phyloP scores from a whole-genome alignment of 2,113 vertebrate species.

The Periophthalmus modestus region DNA sequence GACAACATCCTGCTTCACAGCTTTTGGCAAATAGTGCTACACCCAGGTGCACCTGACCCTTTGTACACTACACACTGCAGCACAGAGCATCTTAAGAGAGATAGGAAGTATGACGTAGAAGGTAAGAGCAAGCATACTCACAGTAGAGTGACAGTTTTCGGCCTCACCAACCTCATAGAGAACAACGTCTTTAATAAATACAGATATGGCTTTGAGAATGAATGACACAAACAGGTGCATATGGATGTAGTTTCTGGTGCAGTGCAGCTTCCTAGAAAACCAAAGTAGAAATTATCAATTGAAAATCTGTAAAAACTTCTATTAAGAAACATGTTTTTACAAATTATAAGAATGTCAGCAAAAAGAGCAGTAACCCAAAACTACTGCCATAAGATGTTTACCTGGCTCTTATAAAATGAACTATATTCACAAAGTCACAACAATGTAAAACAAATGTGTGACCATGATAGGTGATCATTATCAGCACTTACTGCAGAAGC shows the following conservation, averaged over 20 bases:
- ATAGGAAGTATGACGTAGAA: constrained; percentile 15
- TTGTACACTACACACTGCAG: constrained; percentile 29
- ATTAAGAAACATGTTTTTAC: no score
- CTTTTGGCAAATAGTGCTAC: constrained; percentile 68
- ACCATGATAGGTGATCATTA: constrained; percentile 1
- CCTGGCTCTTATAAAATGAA: neutral
- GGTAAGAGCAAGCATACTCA: constrained; percentile 70
- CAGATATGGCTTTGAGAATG: constrained; percentile 87
- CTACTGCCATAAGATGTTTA: neutral
- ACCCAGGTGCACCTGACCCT: constrained; percentile 51
- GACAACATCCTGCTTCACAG: constrained; percentile 61
- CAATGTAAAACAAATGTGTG: constrained; percentile 14
- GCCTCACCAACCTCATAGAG: constrained; percentile 81
- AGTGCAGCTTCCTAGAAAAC: constrained; percentile 87
- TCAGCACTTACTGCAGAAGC: constrained; percentile 8
- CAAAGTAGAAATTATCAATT: neutral
- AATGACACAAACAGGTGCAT: constrained; percentile 94
- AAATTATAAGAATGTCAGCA: neutral
- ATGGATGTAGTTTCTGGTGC: constrained; percentile 94
- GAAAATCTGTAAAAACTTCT: neutral
- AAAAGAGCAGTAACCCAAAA: neutral
- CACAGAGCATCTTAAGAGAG: constrained; percentile 28
- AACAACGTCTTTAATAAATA: constrained; percentile 90
- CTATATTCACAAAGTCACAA: constrained; percentile 1
- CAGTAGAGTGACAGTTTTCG: constrained; percentile 81